phyloP scores from a whole-genome alignment of 2,888 invertebrate genomes.

The Eristalinus sepulchralis region DNA sequence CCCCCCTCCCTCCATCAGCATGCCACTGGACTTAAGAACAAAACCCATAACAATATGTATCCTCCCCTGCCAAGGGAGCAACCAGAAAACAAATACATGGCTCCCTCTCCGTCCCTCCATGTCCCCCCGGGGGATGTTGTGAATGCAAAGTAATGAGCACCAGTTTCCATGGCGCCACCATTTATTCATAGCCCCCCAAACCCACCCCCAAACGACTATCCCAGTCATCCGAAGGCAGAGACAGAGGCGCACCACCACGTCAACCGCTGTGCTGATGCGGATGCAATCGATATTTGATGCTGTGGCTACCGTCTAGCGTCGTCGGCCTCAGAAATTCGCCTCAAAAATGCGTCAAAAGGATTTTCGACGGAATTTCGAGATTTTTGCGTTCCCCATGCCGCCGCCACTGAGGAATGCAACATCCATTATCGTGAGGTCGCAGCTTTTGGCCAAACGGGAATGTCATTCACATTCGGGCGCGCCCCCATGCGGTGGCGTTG shows the following conservation, averaged over 20 bases:
- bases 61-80: not conserved
- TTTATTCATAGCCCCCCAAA: not conserved
- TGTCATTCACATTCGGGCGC: not conserved
- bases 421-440: not conserved
- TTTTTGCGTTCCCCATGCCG: not conserved
- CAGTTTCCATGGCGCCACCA: slow-evolving; percentile 29
- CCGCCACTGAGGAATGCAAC: not conserved
- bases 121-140: not conserved
- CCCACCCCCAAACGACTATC: no score
- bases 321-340: not conserved
- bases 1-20: not conserved
- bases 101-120: not conserved
- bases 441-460: not conserved
- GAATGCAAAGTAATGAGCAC: slow-evolving; percentile 39
- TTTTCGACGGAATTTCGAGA: not conserved
- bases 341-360: not conserved
- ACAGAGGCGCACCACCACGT: not conserved
- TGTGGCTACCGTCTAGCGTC: not conserved
- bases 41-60: not conserved
- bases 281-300: not conserved
- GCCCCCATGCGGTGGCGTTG: slow-evolving; percentile 1
- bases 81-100: slow-evolving; percentile 7
- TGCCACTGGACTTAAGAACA: slow-evolving; percentile 2
- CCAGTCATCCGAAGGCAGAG: not conserved
- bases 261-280: not conserved